A percentile compares a stretch with the other conserved stretches of the same genome.
Evolutionary conservation across 35 echinoderm and acorn worm genomes (phyloP).

Genomic region (Lytechinus variegatus): DNA sequence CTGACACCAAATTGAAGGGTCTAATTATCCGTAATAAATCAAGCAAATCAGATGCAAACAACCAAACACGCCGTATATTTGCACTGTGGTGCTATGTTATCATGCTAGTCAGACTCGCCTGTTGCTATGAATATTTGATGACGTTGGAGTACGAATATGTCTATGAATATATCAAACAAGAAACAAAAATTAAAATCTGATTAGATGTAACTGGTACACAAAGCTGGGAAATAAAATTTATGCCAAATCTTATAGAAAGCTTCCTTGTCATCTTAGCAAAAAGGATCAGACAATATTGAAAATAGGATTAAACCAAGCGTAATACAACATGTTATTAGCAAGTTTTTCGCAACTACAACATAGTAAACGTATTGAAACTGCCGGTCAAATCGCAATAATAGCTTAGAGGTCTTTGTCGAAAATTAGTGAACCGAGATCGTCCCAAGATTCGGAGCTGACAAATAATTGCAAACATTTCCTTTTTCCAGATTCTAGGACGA

Average conservation of each 20-base stretch:
- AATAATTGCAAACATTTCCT: no score
- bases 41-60: slow-evolving; percentile 12
- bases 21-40: neutral
- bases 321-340: neutral
- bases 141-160: neutral
- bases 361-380: no score
- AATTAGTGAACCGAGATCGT: no score
- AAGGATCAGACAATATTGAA: no score
- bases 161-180: neutral
- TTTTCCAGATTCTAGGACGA: no score
- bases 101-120: neutral
- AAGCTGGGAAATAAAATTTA: neutral
- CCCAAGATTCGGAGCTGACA: no score
- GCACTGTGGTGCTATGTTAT: neutral
- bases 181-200: neutral
- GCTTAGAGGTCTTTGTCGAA: no score
- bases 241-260: neutral
- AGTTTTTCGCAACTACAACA: no score
- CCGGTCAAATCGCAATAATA: no score
- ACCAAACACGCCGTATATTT: neutral
- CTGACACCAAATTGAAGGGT: neutral
- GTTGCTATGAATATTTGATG: slow-evolving; percentile 12
- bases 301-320: neutral
- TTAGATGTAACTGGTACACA: neutral
- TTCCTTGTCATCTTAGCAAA: neutral